A percentile compares a stretch with the other conserved stretches of the same genome.
These are phyloP conservation scores for Drosophila truncata DNA, from an alignment of 1,140 invertebrate species.

Conservation along the genomic window DNA sequence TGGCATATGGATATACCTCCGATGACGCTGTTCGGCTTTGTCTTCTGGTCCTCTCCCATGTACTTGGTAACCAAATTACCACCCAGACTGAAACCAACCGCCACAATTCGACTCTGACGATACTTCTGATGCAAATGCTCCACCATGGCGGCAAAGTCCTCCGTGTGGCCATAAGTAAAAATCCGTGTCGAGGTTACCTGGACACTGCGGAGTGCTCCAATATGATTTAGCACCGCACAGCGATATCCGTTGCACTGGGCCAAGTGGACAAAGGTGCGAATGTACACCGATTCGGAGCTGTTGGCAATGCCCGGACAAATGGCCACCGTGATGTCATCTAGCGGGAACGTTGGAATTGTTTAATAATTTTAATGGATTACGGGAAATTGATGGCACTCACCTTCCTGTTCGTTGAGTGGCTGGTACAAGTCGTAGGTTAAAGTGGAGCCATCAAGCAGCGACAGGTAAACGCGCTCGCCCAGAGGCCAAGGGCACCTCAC, in stretches of 20 bases:
- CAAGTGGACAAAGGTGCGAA: conserved; percentile 95
- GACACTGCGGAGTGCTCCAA: conserved; percentile 94
- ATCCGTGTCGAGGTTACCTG: conserved; percentile 94
- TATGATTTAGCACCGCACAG: conserved; percentile 97
- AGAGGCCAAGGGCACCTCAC: conserved; percentile 93
- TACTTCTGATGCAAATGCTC: conserved; percentile 90
- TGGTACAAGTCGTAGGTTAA: conserved; percentile 97
- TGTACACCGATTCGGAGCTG: conserved; percentile 96
- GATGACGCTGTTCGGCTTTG: conserved; percentile 90
- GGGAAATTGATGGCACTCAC: conserved; percentile 80
- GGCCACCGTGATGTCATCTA: conserved; percentile 94
- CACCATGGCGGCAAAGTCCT: conserved; percentile 93
- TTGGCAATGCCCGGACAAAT: conserved; percentile 97
- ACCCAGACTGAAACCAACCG: conserved; percentile 96
- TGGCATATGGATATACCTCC: conserved; percentile 96
- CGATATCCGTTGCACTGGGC: conserved; percentile 95
- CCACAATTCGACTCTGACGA: conserved; percentile 91
- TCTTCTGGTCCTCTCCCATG: conserved; percentile 90
- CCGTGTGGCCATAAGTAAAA: conserved; percentile 96
- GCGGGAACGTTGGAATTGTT: conserved; percentile 64
- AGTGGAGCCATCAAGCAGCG: conserved; percentile 93
- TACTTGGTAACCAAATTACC: conserved; percentile 96
- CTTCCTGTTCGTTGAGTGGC: conserved; percentile 89
- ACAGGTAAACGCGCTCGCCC: conserved; percentile 91
- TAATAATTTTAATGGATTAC: not conserved